A percentile compares a stretch with the other conserved stretches of the same genome.
These are phyloP conservation scores for Parnassius glacialis DNA, from an alignment of 2,888 invertebrate genomes.

Conservation along the genomic window DNA sequence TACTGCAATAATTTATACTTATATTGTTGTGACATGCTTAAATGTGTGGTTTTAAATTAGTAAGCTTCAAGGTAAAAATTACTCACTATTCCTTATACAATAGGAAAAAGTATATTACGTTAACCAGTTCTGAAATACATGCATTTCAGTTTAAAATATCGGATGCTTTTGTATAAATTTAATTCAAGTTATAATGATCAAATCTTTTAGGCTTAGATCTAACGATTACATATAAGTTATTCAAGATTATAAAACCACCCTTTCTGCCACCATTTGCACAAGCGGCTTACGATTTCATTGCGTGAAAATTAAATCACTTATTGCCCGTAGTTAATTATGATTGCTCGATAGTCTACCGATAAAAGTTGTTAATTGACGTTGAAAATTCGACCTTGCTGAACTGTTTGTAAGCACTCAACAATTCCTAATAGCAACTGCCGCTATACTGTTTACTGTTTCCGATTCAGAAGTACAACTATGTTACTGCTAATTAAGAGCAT, in stretches of 20 bases:
- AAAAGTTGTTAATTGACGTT: constrained; percentile 35
- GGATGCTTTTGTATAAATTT: constrained; percentile 11
- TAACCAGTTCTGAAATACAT: constrained; percentile 21
- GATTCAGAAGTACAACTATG: constrained; percentile 16
- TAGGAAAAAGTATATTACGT: not conserved
- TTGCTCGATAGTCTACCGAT: constrained; percentile 40
- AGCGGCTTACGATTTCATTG: constrained; percentile 44
- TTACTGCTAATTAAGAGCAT: constrained; percentile 17
- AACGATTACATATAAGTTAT: constrained; percentile 48
- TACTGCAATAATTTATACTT: too few relatives aligned
- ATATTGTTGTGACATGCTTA: too few relatives aligned
- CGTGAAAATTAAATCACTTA: constrained; percentile 30
- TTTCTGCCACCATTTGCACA: constrained; percentile 32
- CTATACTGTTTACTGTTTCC: not conserved
- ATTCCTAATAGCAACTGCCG: constrained; percentile 6
- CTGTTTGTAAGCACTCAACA: not conserved
- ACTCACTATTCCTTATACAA: too few relatives aligned
- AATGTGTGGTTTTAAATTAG: too few relatives aligned
- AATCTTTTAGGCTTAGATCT: constrained; percentile 47
- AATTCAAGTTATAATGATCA: constrained; percentile 40
- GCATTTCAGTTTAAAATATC: constrained; percentile 1
- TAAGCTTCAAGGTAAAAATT: too few relatives aligned
- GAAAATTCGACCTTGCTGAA: constrained; percentile 27
- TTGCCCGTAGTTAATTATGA: constrained; percentile 39
- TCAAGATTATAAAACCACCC: constrained; percentile 37